Conservation (phyloP, 2,113 vertebrate genomes). For the Periophthalmus modestus region DNA sequence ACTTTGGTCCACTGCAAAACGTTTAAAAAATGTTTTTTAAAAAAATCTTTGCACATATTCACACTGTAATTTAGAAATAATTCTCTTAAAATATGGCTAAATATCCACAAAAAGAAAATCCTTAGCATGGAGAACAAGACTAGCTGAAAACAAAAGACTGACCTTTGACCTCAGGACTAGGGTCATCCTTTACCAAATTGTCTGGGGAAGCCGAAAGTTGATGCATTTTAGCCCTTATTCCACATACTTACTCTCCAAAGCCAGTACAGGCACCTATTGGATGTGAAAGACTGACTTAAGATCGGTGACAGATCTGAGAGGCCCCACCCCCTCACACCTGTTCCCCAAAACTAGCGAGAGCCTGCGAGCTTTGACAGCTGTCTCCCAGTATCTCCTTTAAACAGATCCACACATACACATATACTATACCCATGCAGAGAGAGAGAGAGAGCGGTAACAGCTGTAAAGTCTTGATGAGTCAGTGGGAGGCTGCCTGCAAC, state of each 20-base stretch:
- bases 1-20: too few relatives aligned
- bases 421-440: not conserved
- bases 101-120: not conserved
- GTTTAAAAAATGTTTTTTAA: too few relatives aligned
- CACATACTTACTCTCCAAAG: not conserved
- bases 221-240: conserved; percentile 18
- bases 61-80: not conserved
- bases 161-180: conserved; percentile 32
- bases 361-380: conserved; percentile 72
- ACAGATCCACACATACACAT: conserved; percentile 17
- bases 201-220: not conserved
- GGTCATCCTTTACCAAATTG: conserved; percentile 4
- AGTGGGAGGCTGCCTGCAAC: conserved; percentile 34
- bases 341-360: conserved; percentile 59
- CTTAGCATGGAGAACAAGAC: not conserved
- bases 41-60: too few relatives aligned
- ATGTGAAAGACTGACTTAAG: conserved; percentile 12
- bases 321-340: conserved; percentile 51
- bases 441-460: conserved; percentile 55
- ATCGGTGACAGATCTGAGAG: conserved; percentile 18
- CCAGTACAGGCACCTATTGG: not conserved
- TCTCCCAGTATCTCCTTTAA: conserved; percentile 40
- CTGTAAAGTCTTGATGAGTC: conserved; percentile 38
- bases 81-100: not conserved
- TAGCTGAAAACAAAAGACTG: conserved; percentile 14